Percentiles rank a stretch among this genome's conserved stretches.
Evolutionary conservation across 2,797 vertebrate species (phyloP).

Genomic region (Alfaro cultratus): DNA sequence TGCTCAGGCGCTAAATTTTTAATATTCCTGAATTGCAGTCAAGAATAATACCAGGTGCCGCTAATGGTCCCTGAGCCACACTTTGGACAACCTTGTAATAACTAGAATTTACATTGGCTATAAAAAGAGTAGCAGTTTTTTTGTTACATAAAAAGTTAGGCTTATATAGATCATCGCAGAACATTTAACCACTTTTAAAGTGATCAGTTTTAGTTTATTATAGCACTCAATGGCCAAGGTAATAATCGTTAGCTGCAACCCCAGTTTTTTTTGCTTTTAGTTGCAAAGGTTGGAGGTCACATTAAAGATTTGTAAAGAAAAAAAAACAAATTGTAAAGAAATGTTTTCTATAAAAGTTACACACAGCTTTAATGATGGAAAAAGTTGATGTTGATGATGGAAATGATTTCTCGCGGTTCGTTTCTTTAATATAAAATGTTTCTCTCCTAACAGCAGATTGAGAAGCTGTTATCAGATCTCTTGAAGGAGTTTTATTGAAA

Average conservation of each 20-base stretch:
- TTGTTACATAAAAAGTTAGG: not conserved
- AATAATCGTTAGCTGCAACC: too few relatives aligned
- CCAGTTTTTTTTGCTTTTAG: not conserved
- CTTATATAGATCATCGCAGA: not conserved
- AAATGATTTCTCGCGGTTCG: not conserved
- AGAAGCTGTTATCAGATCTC: conserved; percentile 7
- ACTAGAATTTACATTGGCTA: not conserved
- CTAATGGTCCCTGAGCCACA: too few relatives aligned
- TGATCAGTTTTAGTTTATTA: not conserved
- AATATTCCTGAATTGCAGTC: too few relatives aligned
- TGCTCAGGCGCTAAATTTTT: too few relatives aligned
- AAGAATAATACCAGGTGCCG: too few relatives aligned
- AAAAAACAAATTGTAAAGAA: too few relatives aligned
- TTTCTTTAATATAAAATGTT: not conserved
- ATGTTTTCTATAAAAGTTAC: too few relatives aligned
- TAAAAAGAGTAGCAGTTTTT: not conserved
- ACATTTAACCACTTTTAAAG: not conserved
- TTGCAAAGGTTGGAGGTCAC: not conserved
- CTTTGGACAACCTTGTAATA: not conserved
- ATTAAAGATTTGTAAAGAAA: not conserved
- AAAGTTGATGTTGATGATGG: not conserved
- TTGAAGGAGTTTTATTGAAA: not conserved
- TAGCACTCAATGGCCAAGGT: not conserved
- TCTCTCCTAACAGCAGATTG: conserved; percentile 5
- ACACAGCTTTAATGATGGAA: not conserved